Evolutionary conservation across 2,797 vertebrate genomes (phyloP), one percentile per base, ranked within the genome.

Genomic region (Trematomus bernacchii): DNA sequence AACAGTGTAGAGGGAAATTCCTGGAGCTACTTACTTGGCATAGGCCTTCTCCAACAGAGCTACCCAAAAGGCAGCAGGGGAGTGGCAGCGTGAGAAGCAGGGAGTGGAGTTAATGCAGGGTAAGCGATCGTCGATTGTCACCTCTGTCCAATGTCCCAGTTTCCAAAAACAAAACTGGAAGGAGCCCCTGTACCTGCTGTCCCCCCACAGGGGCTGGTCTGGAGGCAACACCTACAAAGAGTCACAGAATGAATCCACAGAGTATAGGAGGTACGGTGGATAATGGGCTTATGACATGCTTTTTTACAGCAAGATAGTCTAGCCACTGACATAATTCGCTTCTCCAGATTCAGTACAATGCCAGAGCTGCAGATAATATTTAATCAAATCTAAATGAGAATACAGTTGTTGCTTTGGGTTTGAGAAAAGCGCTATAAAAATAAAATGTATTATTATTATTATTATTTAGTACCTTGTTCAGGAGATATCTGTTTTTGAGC

Each of bases 11-110:
- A 74, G 16, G 65, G 27, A 80, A 51, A 50, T 65, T 68, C 43
- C 19, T 48, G 8, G 2, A 1, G 42, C 18, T 50, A 91, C 96
- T 48, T 91, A 99, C 98, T 99, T 99, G 48, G 98, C 98, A 43
- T 97, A 99, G 21, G 96, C 98, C 87, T 99, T 99, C 90, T 99
- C 98, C 92, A 99, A 74, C 0, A 99, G 87, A 0, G 98, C 95
- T n/a, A 99, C 95, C 98, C 98, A 99, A 87, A 99, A 99, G 23
- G 96, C 96, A 64, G 91, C 89, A 55, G 96, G 95, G 15, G 92
- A 94, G 76, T 96, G 96, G 87, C 98, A 99, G 46, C 94, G 95
- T 66, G 98, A 99, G 90, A 99, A 99, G 90, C 98, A 99, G 62
- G 96, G 97, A 73, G 93, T 90, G 51, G 94, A 94, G 23, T 95